Conservation (phyloP, 2,888 invertebrate genomes). For the Orthosia gothica region DNA sequence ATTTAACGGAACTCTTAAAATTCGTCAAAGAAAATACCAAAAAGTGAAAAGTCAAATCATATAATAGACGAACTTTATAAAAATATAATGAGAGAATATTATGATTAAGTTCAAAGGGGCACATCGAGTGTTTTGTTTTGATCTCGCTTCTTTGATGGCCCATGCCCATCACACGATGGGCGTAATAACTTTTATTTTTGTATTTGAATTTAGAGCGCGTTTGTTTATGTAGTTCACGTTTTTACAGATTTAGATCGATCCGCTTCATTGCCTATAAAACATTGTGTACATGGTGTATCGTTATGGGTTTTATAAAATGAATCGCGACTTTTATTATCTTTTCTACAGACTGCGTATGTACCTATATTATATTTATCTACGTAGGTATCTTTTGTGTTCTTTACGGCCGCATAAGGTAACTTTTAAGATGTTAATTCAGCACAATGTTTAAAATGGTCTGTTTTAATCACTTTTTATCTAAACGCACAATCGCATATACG, state of each 20-base stretch:
- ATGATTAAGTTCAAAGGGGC: slow-evolving; percentile 44
- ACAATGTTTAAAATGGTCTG: neutral
- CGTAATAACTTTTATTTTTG: slow-evolving; percentile 51
- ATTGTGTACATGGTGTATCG: slow-evolving; percentile 28
- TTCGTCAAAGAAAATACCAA: slow-evolving; percentile 14
- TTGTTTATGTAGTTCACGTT: slow-evolving; percentile 60
- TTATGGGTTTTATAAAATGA: slow-evolving; percentile 40
- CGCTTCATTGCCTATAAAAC: slow-evolving; percentile 61
- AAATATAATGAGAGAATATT: slow-evolving; percentile 42
- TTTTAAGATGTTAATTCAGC: neutral
- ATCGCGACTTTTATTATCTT: slow-evolving; percentile 38
- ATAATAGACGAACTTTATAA: slow-evolving; percentile 25
- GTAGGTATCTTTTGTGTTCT: neutral
- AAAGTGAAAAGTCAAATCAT: slow-evolving; percentile 8
- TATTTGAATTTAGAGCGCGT: slow-evolving; percentile 37
- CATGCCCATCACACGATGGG: too few relatives aligned
- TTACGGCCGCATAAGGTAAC: neutral
- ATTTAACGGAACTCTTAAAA: slow-evolving; percentile 30
- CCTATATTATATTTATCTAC: slow-evolving; percentile 16
- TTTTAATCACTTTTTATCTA: neutral
- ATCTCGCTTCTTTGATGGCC: neutral
- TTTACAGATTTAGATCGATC: slow-evolving; percentile 52
- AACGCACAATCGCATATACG: neutral
- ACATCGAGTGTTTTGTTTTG: slow-evolving; percentile 41
- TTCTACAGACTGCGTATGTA: neutral